Conservation (phyloP, 2,797 vertebrate species). For the Acridotheres tristis region DNA sequence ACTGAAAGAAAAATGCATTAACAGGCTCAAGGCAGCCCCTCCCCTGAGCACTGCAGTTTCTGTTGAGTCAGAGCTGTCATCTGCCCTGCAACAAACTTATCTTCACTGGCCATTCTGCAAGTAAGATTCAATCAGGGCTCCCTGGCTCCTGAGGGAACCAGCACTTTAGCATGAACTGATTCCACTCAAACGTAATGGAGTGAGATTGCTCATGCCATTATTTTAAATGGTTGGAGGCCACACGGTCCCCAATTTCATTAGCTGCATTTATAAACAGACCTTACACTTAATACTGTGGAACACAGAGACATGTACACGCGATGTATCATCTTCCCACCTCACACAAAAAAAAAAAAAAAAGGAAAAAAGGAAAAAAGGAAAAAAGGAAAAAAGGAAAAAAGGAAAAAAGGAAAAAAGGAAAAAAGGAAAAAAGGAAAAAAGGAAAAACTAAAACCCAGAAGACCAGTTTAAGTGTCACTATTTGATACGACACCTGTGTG, state of each 20-base stretch:
- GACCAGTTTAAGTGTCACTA: neutral
- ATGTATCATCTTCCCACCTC: neutral
- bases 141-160: conserved; percentile 32
- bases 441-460: neutral
- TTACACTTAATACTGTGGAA: conserved; percentile 5
- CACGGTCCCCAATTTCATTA: conserved; percentile 67
- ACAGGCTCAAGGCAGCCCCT: neutral
- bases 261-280: conserved; percentile 59
- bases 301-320: neutral
- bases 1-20: neutral
- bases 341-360: neutral
- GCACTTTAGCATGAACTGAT: conserved; percentile 42
- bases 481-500: neutral
- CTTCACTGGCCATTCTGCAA: conserved; percentile 43
- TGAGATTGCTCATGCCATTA: conserved; percentile 66
- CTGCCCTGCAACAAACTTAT: neutral
- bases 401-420: too few relatives aligned
- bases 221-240: conserved; percentile 70
- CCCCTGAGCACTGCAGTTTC: neutral
- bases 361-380: too few relatives aligned
- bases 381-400: neutral
- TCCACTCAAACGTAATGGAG: conserved; percentile 64
- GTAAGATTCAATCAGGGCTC: conserved; percentile 60
- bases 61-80: conserved; percentile 52
- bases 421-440: too few relatives aligned